Evolutionary conservation across 2,797 vertebrate species (phyloP).

Genomic region (Cossypha polioptera): DNA sequence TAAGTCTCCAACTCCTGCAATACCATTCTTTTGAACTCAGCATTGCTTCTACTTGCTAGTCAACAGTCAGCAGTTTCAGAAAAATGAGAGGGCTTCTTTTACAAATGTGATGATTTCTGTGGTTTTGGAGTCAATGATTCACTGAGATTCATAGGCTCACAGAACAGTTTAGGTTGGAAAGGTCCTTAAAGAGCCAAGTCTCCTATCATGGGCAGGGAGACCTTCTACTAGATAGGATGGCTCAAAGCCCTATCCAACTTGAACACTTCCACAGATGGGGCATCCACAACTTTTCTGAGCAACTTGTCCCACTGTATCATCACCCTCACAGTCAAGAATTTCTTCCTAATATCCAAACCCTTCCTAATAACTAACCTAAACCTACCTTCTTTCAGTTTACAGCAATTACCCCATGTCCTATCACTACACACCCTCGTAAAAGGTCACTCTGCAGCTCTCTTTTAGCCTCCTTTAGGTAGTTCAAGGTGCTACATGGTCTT

Average conservation of each 20-base stretch:
- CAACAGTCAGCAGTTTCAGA: neutral
- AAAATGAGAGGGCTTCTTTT: neutral
- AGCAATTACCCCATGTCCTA: neutral
- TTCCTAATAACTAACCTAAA: neutral
- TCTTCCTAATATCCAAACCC: neutral
- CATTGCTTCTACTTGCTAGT: neutral
- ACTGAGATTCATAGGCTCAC: neutral
- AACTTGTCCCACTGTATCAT: neutral
- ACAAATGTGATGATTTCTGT: neutral
- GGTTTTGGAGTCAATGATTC: neutral
- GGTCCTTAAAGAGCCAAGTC: neutral
- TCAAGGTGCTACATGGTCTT: neutral
- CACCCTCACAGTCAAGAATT: neutral
- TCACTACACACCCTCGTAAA: neutral
- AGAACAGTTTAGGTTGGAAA: neutral
- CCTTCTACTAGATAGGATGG: fast-evolving
- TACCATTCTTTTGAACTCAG: neutral
- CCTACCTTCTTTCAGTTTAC: neutral
- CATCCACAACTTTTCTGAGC: neutral
- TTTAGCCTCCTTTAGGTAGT: neutral
- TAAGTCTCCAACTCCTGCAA: neutral
- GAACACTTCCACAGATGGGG: neutral
- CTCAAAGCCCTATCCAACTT: neutral
- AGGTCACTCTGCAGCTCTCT: neutral
- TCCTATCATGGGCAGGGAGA: neutral